Base-by-base conservation (phyloP, 2,888 invertebrate genomes). In the Zaprionus obscuricornis region DNA sequence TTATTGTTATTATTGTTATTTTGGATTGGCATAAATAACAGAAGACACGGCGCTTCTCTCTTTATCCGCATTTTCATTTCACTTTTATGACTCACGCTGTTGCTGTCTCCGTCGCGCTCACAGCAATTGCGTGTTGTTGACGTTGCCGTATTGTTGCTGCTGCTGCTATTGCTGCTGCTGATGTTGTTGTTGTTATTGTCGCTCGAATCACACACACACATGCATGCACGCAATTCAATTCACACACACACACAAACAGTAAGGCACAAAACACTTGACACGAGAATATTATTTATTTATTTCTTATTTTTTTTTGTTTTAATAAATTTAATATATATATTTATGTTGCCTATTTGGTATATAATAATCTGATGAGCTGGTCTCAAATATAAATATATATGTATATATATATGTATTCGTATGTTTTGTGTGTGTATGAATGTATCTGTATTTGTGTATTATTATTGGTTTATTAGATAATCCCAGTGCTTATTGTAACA, bases 31-130 rank as follows among this genome's bases (percentile, higher is more conserved):
- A 92, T 91, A 79, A 93, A 92, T 85, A 93, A 90, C 72, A 93
- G 92, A 75, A 93, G 91, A 88, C 93, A 93, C 77, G 93, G 92
- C 72, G 92, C 92, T 88, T 92, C 92, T 89, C 93, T 91, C 91
- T 93, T 93, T 87, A 93, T 92, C 91, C 93, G 92, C 93, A 93
- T 93, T 88, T 90, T 91, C 88, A 89, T 90, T 89, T 90, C 90
- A 90, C 89, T 90, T 89, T 87, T 89, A 87, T 90, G 90, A 90
- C 88, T 90, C 90, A 90, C 90, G 86, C 88, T 87, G 85, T 85
- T 85, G 83, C 88, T 78, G 72, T 88, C 85, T 57, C 79, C 82
- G 75, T 88, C 86, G 71, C 85, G 79, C 88, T 79, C 79, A 76
- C 74, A 77, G 79, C 69, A 66, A 64, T 74, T 84, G 74, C 73